Base-by-base conservation (phyloP, 1,140 invertebrate genomes). In the Tetramorium parvispinum region DNA sequence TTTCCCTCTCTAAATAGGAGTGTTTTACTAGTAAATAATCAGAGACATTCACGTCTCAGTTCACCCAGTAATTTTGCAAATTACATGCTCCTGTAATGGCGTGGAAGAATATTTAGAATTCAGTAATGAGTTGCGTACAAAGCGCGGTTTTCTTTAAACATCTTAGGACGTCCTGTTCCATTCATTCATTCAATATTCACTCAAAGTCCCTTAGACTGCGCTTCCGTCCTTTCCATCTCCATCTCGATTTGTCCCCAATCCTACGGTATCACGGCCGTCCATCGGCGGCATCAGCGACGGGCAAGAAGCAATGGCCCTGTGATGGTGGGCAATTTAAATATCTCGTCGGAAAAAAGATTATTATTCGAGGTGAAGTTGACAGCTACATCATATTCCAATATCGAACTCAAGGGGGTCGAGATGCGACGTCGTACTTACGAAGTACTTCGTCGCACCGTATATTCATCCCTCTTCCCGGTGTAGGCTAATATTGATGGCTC, bases 341-440 rank as follows among this genome's bases (percentile, higher is more conserved):
- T 91, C 86, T 88, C 73, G 32, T 53, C 68, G 70, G 78, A 88
- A 79, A 85, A 89, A 88, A 91, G 89, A 89, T 93, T 92, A 92
- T 93, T 90, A 92, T 93, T 88, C 85, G 66, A 85, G 81, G 70
- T 85, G 81, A 92, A 83, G 86, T 89, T 88, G 79, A 85, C 88
- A 87, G 88, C 83, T 88, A 87, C 87, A 91, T 89, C 87, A 87
- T 88, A 89, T 91, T 92, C 88, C 89, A 91, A 92, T 91, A 91
- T 91, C 88, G 66, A 70, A 82, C 65, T 73, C 43, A 24, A 79
- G 83, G 27, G 75, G 85, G 79, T 82, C 85, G 86, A 81, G 85
- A 73, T 59, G 79, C 79, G 75, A 46, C 61, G 63, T 85, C 79
- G 57, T 53, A 46, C 70, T 68, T 75, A 37, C 13, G 49, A 71